Evolutionary conservation across 1,140 invertebrate species (phyloP).

Genomic region (Drosophila fuyamai): DNA sequence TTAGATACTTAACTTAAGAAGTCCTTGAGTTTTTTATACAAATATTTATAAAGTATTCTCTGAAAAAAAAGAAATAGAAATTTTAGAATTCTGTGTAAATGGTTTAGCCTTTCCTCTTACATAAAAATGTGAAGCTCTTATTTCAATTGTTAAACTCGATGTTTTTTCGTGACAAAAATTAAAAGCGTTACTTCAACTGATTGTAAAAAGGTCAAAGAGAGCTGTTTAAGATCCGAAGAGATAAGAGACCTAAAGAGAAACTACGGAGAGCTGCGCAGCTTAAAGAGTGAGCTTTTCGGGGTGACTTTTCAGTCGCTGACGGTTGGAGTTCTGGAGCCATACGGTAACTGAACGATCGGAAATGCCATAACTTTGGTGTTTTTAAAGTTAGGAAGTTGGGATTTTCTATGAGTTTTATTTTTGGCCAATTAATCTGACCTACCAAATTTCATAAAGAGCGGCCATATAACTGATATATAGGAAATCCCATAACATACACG

Average conservation of each 20-base stretch:
- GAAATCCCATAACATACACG: too few species aligned
- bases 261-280: not conserved
- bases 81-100: not conserved
- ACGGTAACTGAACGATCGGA: too few species aligned
- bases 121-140: not conserved
- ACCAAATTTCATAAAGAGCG: too few species aligned
- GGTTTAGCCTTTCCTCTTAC: not conserved
- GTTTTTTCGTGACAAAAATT: conserved; percentile 53
- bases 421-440: too few species aligned
- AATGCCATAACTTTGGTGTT: too few species aligned
- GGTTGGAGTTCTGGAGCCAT: too few species aligned
- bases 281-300: conserved; percentile 22
- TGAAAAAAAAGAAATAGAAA: not conserved
- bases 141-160: not conserved
- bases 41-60: too few species aligned
- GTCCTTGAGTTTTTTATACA: not conserved
- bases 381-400: too few species aligned
- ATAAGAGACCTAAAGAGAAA: not conserved
- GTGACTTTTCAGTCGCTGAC: conserved; percentile 12
- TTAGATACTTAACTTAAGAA: not conserved
- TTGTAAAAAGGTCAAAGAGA: conserved; percentile 32
- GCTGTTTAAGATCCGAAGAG: conserved; percentile 15
- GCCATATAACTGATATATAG: too few species aligned
- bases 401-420: too few species aligned
- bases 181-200: conserved; percentile 38